Evolutionary conservation across 2,888 invertebrate species (phyloP).

Genomic region (Tachina lurida): DNA sequence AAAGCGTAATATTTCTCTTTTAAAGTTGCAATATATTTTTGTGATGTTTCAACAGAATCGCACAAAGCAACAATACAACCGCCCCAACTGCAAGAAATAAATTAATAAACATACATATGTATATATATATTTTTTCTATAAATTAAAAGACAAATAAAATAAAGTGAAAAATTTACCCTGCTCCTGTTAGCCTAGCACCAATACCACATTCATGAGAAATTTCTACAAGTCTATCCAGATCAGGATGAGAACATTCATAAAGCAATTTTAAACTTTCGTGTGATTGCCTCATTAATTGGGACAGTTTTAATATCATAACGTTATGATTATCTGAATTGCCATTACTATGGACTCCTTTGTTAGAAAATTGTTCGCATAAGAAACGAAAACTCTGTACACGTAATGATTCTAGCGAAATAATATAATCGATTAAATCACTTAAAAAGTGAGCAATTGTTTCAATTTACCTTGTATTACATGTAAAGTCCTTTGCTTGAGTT

Average conservation of each 20-base stretch:
- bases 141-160: not conserved
- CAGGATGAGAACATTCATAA: constrained; percentile 96
- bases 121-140: too few relatives aligned
- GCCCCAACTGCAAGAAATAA: constrained; percentile 89
- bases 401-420: constrained; percentile 87
- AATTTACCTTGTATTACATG: constrained; percentile 92
- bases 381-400: constrained; percentile 91
- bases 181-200: constrained; percentile 97
- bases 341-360: constrained; percentile 32
- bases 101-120: not conserved
- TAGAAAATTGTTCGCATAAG: constrained; percentile 83
- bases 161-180: constrained; percentile 85
- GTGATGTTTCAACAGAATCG: constrained; percentile 85
- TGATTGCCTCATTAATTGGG: constrained; percentile 93
- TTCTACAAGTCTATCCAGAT: constrained; percentile 91
- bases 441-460: not conserved
- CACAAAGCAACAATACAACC: constrained; percentile 94
- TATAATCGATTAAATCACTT: not conserved
- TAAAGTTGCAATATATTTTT: constrained; percentile 87
- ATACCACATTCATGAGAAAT: constrained; percentile 87
- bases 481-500: constrained; percentile 92
- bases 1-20: constrained; percentile 88
- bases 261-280: constrained; percentile 92
- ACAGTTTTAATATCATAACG: constrained; percentile 84
- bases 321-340: constrained; percentile 23